Base-by-base conservation (phyloP, 2,797 vertebrate genomes). In the Phataginus tricuspis region DNA sequence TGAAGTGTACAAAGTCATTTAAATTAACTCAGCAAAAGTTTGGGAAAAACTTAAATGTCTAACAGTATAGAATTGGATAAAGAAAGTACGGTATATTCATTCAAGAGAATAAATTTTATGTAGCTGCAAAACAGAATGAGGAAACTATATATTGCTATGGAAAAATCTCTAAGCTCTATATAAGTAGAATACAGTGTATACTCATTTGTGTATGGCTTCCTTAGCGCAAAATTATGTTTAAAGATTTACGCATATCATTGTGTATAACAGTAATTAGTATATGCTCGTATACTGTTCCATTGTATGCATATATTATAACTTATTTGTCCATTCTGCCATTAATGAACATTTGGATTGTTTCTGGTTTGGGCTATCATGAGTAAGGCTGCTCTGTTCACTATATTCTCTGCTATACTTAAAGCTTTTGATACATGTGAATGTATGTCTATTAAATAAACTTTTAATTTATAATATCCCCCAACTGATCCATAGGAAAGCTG, bases 21-120 rank as follows among this genome's bases (percentile, higher is more conserved):
- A 91, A 93, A 84, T 79, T 53, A 90, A 86, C 53, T 83, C 49
- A 75, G 59, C 21, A 89, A 23, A 90, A 85, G 37, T 94, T 96
- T 72, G 31, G 68, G 55, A 82, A 94, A 53, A 91, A 79, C 15
- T 9, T 91, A 39, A 91, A n/a, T 79, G 57, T 49, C 53, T 11
- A 66, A 63, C 27, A 66, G 27, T 66, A 55, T 78, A 72, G 63
- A 96, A 34, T 74, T 79, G 45, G 37, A 61, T 95, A 89, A 39
- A 63, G 68, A 59, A 78, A 29, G 72, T 61, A 83, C 10, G 25
- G 14, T 64, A 66, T 68, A 79, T 86, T 97, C 37, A 63, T 75
- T 14, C 37, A 92, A 37, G 66, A 79, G 71, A 51, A 51, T 87
- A 80, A 53, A n/a, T 88, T 77, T 82, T 86, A 68, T 51, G 25